Base-by-base conservation (phyloP, 2,888 invertebrate genomes). In the Mesoligia furuncula region DNA sequence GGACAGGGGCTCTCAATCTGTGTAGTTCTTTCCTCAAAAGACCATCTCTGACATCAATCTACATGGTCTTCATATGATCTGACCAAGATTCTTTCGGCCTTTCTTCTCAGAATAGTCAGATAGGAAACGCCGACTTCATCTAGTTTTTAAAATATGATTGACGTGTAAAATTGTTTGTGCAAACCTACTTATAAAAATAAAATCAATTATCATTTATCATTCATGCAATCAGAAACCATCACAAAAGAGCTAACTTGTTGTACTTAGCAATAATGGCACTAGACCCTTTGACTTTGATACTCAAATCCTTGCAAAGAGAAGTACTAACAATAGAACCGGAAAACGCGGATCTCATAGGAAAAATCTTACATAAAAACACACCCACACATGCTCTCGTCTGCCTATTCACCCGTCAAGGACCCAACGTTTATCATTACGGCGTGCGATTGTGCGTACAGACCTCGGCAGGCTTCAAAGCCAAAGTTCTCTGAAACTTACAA, bases 401-500 rank as follows among this genome's bases (percentile, higher is more conserved):
- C 51, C 67, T 73, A 67, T 83, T 79, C 79, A 86, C 68, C 67
- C 78, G 66, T 70, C 64, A 66, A 75, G 65, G 75, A 76, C 73
- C 75, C 61, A 45, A 79, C 80, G 71, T 74, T 77, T 81, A 87
- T 88, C 88, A 87, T 90, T 87, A 89, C 85, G 75, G 57, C 31
- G 81, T 82, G 83, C 85, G 81, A 82, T 88, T 87, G 80, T 78
- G 88, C 89, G 87, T 81, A 77, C 71, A 68, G 75, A 86, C 57
- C 71, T 80, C 84, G 78, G 74, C 73, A 80, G 81, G 89, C 90
- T 91, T 95, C 94, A 95, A 95, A 95, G 93, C 85, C 80, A 76
- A 91, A 94, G 91, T 91, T 90, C 90, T 89, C 90, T 93, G 88
- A 90, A 92, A 93, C 93, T 94, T 93, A 93, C 91, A 91, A 93